Conservation (phyloP, 2,797 vertebrate species). For the Cynodonichthys magdalenae region DNA sequence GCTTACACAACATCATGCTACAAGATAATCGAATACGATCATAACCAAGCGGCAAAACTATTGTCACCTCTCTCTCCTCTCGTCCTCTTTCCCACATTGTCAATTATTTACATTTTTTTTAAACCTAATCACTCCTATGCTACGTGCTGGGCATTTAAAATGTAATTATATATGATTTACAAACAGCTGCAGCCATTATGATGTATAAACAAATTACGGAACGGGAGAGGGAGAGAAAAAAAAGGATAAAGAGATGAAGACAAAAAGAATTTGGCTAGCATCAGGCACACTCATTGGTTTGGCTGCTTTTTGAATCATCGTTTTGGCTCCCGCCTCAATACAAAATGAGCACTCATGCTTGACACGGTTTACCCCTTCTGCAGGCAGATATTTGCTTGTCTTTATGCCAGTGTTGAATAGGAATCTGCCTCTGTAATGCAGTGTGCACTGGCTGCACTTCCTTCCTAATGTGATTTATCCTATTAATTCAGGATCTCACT, state of each 20-base stretch:
- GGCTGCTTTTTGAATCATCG: conserved; percentile 57
- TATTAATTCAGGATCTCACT: conserved; percentile 37
- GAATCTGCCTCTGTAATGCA: conserved; percentile 50
- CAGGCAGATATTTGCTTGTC: conserved; percentile 58
- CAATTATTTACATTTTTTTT: conserved; percentile 36
- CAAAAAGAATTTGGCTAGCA: conserved; percentile 60
- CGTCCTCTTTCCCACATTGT: conserved; percentile 14
- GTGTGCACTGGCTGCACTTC: conserved; percentile 26
- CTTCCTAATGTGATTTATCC: conserved; percentile 36
- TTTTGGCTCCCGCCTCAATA: conserved; percentile 58
- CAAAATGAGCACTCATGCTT: conserved; percentile 56
- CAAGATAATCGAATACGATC: conserved; percentile 60
- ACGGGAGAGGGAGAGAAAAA: conserved; percentile 23
- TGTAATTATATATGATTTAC: conserved; percentile 80
- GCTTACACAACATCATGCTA: conserved; percentile 38
- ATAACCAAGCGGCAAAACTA: conserved; percentile 54
- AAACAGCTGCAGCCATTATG: conserved; percentile 77
- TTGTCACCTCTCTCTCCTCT: conserved; percentile 14
- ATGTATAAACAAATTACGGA: conserved; percentile 74
- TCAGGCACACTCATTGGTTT: conserved; percentile 53
- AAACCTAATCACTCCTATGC: conserved; percentile 56
- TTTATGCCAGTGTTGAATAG: conserved; percentile 52
- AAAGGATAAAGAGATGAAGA: conserved; percentile 62
- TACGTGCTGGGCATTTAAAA: conserved; percentile 59
- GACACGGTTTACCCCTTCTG: conserved; percentile 56